A percentile compares a stretch with the other conserved stretches of the same genome.
Evolutionary conservation across 1,140 invertebrate species (phyloP).

Genomic region (Drosophila orosa): DNA sequence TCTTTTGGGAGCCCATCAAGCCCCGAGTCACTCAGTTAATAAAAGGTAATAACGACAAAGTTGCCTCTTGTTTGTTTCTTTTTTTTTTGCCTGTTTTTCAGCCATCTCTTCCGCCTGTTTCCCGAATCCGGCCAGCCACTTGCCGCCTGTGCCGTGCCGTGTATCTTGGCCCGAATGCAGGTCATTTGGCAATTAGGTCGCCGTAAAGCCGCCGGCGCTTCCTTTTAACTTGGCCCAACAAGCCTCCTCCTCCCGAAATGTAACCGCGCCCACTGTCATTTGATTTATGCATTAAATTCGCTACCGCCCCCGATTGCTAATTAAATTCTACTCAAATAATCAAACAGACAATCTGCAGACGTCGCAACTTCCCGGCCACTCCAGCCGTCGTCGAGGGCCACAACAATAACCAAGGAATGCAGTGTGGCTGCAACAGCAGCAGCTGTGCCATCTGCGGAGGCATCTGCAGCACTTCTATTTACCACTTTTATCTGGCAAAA

Average conservation of each 20-base stretch:
- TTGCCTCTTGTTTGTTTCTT: conserved; percentile 54
- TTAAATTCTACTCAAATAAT: conserved; percentile 59
- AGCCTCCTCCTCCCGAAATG: neutral
- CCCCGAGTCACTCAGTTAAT: conserved; percentile 27
- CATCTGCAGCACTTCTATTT: conserved; percentile 47
- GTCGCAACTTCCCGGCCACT: conserved; percentile 38
- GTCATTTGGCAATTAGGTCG: conserved; percentile 74
- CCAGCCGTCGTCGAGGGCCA: conserved; percentile 40
- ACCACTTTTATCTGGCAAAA: conserved; percentile 46
- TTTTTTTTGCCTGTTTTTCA: conserved; percentile 49
- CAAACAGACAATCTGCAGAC: conserved; percentile 50
- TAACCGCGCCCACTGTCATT: conserved; percentile 21
- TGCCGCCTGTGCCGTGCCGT: conserved; percentile 24
- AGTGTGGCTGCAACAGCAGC: conserved; percentile 35
- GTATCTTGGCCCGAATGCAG: conserved; percentile 65
- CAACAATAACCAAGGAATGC: conserved; percentile 47
- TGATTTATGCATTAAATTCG: conserved; percentile 52
- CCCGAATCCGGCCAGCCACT: conserved; percentile 23
- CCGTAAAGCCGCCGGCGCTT: conserved; percentile 23
- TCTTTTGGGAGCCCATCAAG: conserved; percentile 30
- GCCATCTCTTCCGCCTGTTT: conserved; percentile 32
- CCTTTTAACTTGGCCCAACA: conserved; percentile 14
- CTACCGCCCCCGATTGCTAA: conserved; percentile 50
- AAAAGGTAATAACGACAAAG: conserved; percentile 53
- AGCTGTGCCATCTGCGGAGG: conserved; percentile 13